Evolutionary conservation across 2,888 invertebrate genomes (phyloP).

Genomic region (Yponomeuta plumbellus): DNA sequence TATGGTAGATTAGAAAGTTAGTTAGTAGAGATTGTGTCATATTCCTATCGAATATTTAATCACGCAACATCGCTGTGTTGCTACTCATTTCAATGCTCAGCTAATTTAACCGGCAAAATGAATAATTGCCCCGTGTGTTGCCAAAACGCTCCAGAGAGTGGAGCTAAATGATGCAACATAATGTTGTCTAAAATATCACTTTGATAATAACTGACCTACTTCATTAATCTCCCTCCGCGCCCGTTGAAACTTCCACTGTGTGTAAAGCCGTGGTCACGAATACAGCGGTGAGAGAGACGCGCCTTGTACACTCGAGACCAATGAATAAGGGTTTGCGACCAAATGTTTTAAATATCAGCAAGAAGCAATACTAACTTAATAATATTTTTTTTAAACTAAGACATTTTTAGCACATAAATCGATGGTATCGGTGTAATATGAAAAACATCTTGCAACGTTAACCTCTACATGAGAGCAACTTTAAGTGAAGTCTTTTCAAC

Average conservation of each 20-base stretch:
- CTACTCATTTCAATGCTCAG: constrained; percentile 22
- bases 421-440: no score
- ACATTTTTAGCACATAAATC: no score
- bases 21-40: no score
- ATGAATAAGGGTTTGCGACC: neutral
- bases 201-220: constrained; percentile 10
- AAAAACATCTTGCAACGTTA: no score
- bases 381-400: no score
- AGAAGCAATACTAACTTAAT: no score
- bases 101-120: constrained; percentile 30
- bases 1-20: no score
- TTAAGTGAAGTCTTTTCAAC: no score
- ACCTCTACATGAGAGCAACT: no score
- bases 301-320: neutral
- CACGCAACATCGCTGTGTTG: constrained; percentile 2
- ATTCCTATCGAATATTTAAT: neutral
- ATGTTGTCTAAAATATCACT: constrained; percentile 23
- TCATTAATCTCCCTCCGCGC: constrained; percentile 10
- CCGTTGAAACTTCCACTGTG: neutral
- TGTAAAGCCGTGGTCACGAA: neutral
- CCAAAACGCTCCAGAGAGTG: constrained; percentile 39
- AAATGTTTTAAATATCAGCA: no score
- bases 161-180: constrained; percentile 32
- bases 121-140: constrained; percentile 39
- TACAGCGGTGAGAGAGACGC: neutral